Percentiles rank a stretch among this genome's conserved stretches.
phyloP scores from a whole-genome alignment of 2,113 vertebrate species.

The Choloepus hoffmanni region DNA sequence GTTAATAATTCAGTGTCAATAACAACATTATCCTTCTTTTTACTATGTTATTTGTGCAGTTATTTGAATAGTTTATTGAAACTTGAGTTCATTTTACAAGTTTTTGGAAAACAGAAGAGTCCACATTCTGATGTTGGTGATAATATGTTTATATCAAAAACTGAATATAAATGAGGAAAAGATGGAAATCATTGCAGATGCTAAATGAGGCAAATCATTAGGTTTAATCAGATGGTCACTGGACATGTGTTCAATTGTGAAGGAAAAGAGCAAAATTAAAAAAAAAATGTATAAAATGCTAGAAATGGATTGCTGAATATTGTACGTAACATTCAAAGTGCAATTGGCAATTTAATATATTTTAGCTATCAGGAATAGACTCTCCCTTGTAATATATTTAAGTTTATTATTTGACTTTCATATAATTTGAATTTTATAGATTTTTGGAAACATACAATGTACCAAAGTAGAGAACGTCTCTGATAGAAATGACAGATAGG shows the following conservation, averaged over 20 bases:
- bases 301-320: not conserved
- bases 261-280: not conserved
- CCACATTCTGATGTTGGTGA: not conserved
- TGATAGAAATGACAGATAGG: not conserved
- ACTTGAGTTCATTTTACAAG: not conserved
- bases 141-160: not conserved
- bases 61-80: slow-evolving; percentile 34
- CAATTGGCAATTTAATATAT: not conserved
- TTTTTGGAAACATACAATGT: not conserved
- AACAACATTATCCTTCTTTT: not conserved
- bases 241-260: not conserved
- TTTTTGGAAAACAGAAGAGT: slow-evolving; percentile 40
- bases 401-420: slow-evolving; percentile 4
- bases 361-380: not conserved
- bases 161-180: not conserved
- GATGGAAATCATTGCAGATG: not conserved
- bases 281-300: not conserved
- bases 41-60: not conserved
- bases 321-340: not conserved
- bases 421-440: not conserved
- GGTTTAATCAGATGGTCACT: not conserved
- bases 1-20: not conserved
- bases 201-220: not conserved
- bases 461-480: not conserved
- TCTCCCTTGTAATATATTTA: not conserved